Evolutionary conservation across 2,797 vertebrate genomes (phyloP), one percentile per base, ranked within the genome.

Genomic region (Hyperoplus immaculatus): DNA sequence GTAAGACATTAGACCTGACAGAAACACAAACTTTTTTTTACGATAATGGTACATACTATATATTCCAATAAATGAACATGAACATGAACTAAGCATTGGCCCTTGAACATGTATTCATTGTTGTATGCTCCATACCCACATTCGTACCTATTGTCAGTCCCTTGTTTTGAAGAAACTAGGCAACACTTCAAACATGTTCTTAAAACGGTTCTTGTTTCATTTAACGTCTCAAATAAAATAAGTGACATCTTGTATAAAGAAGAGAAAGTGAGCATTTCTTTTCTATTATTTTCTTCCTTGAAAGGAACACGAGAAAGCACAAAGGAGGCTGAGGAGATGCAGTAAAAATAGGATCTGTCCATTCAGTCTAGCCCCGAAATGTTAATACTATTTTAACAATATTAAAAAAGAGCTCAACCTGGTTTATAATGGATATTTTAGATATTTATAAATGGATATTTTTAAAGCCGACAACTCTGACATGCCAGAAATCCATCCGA

Each of bases 51-150:
- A 12, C 2, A 15, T 36, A 12, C 8, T 29, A 29, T 29, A 29
- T 29, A 29, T 3, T 29, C 29, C 29, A 29, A 29, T 29, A 29
- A 29, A 29, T 29, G 29, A 29, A 29, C 29, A 29, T 29, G 29
- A 29, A 29, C 29, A 29, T 29, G 29, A 29, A 29, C 29, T 29
- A 3, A 29, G 29, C 29, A 29, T 43, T 42, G 14, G 1, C 15
- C 57, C 16, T 18, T 39, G 16, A 51, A 47, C 6, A 29, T 66
- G 2, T 21, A 46, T 63, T 62, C 5, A 63, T 69, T 66, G 63
- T 58, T 7, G 53, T 18, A 13, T 45, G 0, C 46, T 51, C 9
- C 14, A 7, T 16, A 12, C n/a, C 18, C 41, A 53, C 12, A 46
- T 64, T 42, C 46, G 41, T 42, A 42, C 29, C 6, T 29, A n/a